These are phyloP conservation scores for Nephotettix cincticeps DNA, from an alignment of 1,140 invertebrate species.

Conservation along the genomic window DNA sequence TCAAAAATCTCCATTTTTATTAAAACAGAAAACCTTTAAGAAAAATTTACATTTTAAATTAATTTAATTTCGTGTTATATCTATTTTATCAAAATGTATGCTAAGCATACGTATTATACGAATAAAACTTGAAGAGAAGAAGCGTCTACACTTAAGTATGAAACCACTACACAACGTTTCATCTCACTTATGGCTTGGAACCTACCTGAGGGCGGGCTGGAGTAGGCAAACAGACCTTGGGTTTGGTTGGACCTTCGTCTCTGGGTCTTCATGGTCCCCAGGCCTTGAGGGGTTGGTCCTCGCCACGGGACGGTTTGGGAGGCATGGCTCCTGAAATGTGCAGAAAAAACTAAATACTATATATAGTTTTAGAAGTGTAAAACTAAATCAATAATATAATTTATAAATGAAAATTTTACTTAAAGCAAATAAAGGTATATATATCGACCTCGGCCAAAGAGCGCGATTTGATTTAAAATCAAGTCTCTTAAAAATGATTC, in stretches of 20 bases:
- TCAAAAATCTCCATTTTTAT: neutral
- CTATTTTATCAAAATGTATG: neutral
- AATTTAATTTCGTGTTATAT: neutral
- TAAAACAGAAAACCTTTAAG: neutral
- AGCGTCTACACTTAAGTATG: neutral
- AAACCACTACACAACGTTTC: neutral
- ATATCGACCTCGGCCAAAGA: too few species aligned
- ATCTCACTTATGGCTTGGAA: neutral
- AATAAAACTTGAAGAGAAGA: neutral
- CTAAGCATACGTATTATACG: neutral
- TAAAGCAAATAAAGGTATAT: too few species aligned
- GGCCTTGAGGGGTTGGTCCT: neutral
- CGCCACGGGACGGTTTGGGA: neutral
- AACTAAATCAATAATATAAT: too few species aligned
- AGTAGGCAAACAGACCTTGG: conserved; percentile 43
- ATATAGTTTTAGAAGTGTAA: too few species aligned
- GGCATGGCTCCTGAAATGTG: too few species aligned
- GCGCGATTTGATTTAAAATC: too few species aligned
- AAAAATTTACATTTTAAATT: neutral
- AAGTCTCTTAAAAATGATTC: too few species aligned
- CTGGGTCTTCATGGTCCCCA: neutral
- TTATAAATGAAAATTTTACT: too few species aligned
- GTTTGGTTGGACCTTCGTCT: conserved; percentile 14
- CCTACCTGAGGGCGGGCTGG: conserved; percentile 44
- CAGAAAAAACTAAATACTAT: too few species aligned